Evolutionary conservation across 1,140 invertebrate species (phyloP).

Genomic region (Acyrthosiphon pisum): DNA sequence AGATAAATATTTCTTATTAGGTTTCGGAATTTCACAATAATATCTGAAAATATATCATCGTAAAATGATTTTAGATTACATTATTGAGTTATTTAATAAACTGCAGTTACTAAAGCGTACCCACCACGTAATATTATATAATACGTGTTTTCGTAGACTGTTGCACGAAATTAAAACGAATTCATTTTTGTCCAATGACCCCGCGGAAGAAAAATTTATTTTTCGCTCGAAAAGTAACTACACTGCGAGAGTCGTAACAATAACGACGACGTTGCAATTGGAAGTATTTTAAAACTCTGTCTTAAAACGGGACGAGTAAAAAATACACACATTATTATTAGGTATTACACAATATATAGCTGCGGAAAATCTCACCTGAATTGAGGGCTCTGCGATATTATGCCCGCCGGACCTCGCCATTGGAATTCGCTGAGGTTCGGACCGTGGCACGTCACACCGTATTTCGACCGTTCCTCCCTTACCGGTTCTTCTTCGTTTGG

Average conservation of each 20-base stretch:
- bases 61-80: background rate
- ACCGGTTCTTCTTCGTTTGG: conserved; percentile 36
- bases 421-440: conserved; percentile 18
- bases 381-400: conserved; percentile 42
- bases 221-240: background rate
- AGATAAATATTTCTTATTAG: background rate
- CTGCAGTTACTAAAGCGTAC: background rate
- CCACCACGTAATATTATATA: too few species aligned
- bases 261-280: too few species aligned
- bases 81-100: background rate
- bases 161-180: too few species aligned
- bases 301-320: background rate
- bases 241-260: too few species aligned
- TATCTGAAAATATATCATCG: background rate
- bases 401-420: conserved; percentile 36
- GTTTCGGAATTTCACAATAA: background rate
- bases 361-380: conserved; percentile 33
- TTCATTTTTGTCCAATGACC: too few species aligned
- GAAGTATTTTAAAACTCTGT: background rate
- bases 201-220: background rate
- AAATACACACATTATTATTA: too few species aligned
- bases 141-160: too few species aligned
- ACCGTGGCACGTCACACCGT: conserved; percentile 38
- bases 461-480: conserved; percentile 38
- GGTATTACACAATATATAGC: background rate